Percentiles rank a stretch among this genome's conserved stretches.
Conservation (phyloP, 2,888 invertebrate genomes). For the Drosophila monieri region DNA sequence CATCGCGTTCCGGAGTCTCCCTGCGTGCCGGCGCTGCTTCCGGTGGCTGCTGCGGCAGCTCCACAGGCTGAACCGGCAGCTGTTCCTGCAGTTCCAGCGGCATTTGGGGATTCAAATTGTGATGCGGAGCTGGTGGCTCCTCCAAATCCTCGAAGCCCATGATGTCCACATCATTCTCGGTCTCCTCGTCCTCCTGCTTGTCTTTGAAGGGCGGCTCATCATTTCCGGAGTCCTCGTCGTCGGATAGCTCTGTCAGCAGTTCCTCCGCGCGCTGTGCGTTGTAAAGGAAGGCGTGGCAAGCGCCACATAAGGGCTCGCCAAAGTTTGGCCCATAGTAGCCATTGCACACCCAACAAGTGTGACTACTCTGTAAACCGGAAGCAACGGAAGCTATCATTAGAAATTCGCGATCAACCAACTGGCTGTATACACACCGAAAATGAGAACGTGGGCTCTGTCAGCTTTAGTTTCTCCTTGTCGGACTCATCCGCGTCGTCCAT, state of each 20-base stretch:
- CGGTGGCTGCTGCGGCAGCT: conserved; percentile 11
- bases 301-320: conserved; percentile 95
- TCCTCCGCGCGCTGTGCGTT: conserved; percentile 86
- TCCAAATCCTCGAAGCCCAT: conserved; percentile 77
- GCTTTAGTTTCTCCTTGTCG: conserved; percentile 46
- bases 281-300: conserved; percentile 96
- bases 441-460: conserved; percentile 69
- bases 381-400: neutral
- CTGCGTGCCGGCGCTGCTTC: conserved; percentile 44
- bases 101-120: conserved; percentile 45
- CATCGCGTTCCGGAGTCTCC: conserved; percentile 61
- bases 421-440: conserved; percentile 76
- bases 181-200: conserved; percentile 81
- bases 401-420: neutral
- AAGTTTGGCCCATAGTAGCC: conserved; percentile 97
- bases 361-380: conserved; percentile 72
- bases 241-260: conserved; percentile 84
- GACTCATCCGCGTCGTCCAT: conserved; percentile 48
- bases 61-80: conserved; percentile 35
- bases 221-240: conserved; percentile 96
- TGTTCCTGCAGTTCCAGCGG: conserved; percentile 27
- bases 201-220: conserved; percentile 90
- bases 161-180: conserved; percentile 76
- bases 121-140: conserved; percentile 63
- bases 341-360: conserved; percentile 91